A percentile compares a stretch with the other conserved stretches of the same genome.
Evolutionary conservation across 2,888 invertebrate species (phyloP).

Genomic region (Gastracanthus pulcherrimus): DNA sequence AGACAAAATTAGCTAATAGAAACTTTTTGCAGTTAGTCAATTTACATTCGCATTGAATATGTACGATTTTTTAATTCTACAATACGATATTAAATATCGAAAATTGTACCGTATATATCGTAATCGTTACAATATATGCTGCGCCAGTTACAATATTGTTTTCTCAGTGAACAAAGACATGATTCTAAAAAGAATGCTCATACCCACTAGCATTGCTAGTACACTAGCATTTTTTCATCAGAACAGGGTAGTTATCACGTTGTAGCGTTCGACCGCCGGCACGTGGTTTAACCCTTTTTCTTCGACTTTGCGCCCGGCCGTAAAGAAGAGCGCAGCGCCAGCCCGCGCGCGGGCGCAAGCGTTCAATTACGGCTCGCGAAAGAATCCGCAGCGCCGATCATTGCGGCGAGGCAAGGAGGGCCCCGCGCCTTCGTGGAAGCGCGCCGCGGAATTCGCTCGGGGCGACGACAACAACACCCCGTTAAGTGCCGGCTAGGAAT

Average conservation of each 20-base stretch:
- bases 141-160: too few relatives aligned
- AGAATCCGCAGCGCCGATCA: background rate
- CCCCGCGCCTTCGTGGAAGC: slow-evolving; percentile 32
- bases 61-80: too few relatives aligned
- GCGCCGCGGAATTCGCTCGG: slow-evolving; percentile 40
- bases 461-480: slow-evolving; percentile 26
- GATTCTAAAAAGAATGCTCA: too few relatives aligned
- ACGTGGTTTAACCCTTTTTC: background rate
- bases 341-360: background rate
- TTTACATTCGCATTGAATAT: too few relatives aligned
- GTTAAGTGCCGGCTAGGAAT: slow-evolving; percentile 34
- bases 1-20: too few relatives aligned
- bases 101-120: too few relatives aligned
- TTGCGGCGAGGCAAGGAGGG: background rate
- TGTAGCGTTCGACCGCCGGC: background rate
- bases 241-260: background rate
- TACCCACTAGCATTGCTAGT: too few relatives aligned
- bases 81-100: too few relatives aligned
- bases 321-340: background rate
- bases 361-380: slow-evolving; percentile 4
- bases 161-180: too few relatives aligned
- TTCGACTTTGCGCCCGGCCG: background rate
- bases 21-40: too few relatives aligned
- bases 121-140: too few relatives aligned
- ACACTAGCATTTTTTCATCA: background rate